These are phyloP conservation scores for Cheilosia variabilis DNA, from an alignment of 2,888 invertebrate species.

Conservation along the genomic window DNA sequence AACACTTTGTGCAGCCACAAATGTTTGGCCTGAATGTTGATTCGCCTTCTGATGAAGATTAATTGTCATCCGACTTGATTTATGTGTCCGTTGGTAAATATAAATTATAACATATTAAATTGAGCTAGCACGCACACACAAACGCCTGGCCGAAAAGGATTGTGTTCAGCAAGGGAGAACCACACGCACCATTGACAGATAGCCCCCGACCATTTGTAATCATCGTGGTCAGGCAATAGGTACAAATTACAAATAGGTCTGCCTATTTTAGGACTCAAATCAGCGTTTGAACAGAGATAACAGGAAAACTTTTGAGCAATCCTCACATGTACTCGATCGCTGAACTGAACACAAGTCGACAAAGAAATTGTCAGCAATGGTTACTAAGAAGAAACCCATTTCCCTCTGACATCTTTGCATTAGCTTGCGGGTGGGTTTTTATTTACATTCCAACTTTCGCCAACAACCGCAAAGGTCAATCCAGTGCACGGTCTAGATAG, in stretches of 20 bases:
- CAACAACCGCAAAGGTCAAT: conserved; percentile 18
- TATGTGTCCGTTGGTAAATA: conserved; percentile 42
- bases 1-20: conserved; percentile 42
- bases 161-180: conserved; percentile 14
- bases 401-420: conserved; percentile 16
- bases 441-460: background rate
- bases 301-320: background rate
- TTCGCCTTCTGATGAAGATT: conserved; percentile 48
- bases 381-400: conserved; percentile 12
- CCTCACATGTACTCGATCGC: conserved; percentile 21
- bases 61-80: conserved; percentile 47
- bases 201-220: conserved; percentile 41
- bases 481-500: conserved; percentile 29
- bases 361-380: conserved; percentile 8
- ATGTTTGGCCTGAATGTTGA: conserved; percentile 37
- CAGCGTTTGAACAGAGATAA: too few relatives aligned
- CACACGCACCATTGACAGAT: conserved; percentile 32
- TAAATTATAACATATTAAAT: conserved; percentile 57
- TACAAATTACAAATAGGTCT: background rate
- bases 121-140: conserved; percentile 11
- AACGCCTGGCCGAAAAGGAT: conserved; percentile 17
- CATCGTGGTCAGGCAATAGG: conserved; percentile 5
- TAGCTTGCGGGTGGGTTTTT: background rate
- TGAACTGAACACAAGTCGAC: conserved; percentile 13
- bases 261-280: too few relatives aligned